Conservation (phyloP, 2,797 vertebrate genomes). For the Chiloscyllium punctatum region DNA sequence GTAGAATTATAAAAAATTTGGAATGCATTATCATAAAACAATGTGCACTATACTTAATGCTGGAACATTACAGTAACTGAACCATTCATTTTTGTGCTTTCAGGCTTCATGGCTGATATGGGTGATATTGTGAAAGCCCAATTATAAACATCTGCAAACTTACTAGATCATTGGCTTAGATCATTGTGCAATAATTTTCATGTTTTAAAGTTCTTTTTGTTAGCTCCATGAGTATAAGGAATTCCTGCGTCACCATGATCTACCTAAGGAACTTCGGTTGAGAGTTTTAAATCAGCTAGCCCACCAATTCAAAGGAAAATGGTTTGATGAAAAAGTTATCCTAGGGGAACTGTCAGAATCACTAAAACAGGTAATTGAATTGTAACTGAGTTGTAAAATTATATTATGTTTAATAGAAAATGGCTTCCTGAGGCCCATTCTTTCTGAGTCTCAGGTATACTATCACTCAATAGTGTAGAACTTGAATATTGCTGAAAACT, state of each 20-base stretch:
- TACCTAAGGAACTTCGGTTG: conserved; percentile 23
- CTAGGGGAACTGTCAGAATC: conserved; percentile 39
- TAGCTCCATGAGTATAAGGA: conserved; percentile 30
- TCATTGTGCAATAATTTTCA: neutral
- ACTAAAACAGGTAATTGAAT: conserved; percentile 38
- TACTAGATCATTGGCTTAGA: no score
- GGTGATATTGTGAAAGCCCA: neutral
- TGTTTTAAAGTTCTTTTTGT: conserved; percentile 27
- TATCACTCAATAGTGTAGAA: no score
- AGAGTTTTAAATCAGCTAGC: conserved; percentile 38
- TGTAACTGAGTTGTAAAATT: neutral
- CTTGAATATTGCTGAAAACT: no score
- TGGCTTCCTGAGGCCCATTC: neutral
- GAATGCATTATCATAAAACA: neutral
- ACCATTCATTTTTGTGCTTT: neutral
- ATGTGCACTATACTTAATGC: neutral
- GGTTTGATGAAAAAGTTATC: conserved; percentile 42
- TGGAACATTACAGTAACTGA: neutral
- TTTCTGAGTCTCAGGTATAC: neutral
- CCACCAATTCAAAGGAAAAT: conserved; percentile 39
- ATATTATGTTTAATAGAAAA: neutral
- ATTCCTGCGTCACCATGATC: conserved; percentile 34
- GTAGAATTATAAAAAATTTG: neutral
- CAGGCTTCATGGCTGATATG: neutral
- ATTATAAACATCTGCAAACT: neutral